These are phyloP conservation scores for Ramphastos sulfuratus DNA, from an alignment of 2,113 vertebrate genomes.

Conservation along the genomic window DNA sequence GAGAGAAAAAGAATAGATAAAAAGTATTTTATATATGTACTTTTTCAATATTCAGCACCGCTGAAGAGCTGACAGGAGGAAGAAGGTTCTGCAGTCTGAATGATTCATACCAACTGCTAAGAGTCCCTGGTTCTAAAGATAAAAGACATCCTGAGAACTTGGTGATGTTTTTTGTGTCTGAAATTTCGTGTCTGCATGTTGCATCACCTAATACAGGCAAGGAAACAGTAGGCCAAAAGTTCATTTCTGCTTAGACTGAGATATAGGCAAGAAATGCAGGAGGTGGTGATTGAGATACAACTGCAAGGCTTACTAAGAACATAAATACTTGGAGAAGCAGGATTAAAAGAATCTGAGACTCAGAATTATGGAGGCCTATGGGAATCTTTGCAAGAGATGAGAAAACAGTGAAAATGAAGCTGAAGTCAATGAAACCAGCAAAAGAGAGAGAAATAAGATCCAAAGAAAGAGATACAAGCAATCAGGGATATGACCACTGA, in stretches of 20 bases:
- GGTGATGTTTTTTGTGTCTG: not conserved
- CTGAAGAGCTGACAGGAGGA: not conserved
- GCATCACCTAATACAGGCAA: not conserved
- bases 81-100: not conserved
- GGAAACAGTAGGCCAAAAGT: not conserved
- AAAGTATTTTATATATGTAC: not conserved
- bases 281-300: not conserved
- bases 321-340: not conserved
- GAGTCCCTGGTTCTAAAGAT: not conserved
- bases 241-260: not conserved
- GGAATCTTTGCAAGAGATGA: not conserved
- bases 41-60: not conserved
- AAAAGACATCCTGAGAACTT: not conserved
- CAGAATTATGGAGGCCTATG: not conserved
- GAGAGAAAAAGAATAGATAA: not conserved
- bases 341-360: not conserved
- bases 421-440: not conserved
- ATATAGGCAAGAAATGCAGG: not conserved
- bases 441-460: not conserved
- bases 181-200: not conserved
- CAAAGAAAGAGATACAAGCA: not conserved
- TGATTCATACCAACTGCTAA: not conserved
- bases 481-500: not conserved
- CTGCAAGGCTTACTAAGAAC: not conserved
- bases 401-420: not conserved